phyloP scores from a whole-genome alignment of 2,888 invertebrate genomes.

The Pollenia labialis region DNA sequence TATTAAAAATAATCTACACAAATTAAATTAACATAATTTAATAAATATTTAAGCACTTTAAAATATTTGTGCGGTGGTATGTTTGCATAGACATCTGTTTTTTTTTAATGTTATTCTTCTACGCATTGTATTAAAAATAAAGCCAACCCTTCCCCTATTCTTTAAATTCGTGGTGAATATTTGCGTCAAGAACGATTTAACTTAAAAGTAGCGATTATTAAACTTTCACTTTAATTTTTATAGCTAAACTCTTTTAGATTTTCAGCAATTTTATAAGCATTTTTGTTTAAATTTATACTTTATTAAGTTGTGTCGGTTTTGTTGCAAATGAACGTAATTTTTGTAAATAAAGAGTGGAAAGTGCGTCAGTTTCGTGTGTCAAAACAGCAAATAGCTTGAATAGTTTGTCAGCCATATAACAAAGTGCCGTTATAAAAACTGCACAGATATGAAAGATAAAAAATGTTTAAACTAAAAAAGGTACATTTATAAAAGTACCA shows the following conservation, averaged over 20 bases:
- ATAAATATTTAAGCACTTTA: not conserved
- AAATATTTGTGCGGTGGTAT: too few species aligned
- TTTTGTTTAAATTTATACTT: too few species aligned
- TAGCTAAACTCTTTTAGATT: too few species aligned
- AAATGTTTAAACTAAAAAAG: not conserved
- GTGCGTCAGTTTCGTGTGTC: slow-evolving; percentile 32
- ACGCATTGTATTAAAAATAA: not conserved
- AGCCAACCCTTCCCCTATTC: not conserved
- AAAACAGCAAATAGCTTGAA: slow-evolving; percentile 29
- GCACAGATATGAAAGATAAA: not conserved
- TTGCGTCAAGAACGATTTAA: too few species aligned
- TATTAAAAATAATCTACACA: not conserved
- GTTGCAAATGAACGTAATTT: too few species aligned
- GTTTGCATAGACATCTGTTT: not conserved
- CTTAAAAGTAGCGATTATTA: too few species aligned
- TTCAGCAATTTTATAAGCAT: too few species aligned
- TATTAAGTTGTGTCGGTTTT: too few species aligned
- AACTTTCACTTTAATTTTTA: too few species aligned
- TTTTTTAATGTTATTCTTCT: not conserved
- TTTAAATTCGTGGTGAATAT: not conserved
- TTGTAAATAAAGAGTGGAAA: not conserved
- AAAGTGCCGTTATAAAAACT: not conserved
- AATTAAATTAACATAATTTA: not conserved
- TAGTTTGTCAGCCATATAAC: slow-evolving; percentile 5
- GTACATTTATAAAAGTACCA: not conserved